A percentile compares a stretch with the other conserved stretches of the same genome.
Evolutionary conservation across 2,113 vertebrate genomes (phyloP).

Genomic region (Seriola quinqueradiata): DNA sequence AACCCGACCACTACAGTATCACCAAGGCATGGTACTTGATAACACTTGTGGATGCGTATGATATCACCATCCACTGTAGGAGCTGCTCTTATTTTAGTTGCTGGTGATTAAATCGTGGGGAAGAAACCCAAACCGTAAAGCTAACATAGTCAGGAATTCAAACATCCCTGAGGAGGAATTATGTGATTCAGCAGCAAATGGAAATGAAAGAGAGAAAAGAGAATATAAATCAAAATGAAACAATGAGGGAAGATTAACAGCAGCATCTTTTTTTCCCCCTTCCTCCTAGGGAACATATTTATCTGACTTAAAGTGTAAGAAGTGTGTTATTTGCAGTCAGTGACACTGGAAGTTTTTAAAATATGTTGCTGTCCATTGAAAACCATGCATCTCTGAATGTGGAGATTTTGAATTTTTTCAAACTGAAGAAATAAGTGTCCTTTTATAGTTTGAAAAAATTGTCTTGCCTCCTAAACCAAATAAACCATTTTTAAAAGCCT

Average conservation of each 20-base stretch:
- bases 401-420: not conserved
- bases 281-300: not conserved
- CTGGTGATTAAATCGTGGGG: not conserved
- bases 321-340: slow-evolving; percentile 8
- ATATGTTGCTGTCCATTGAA: not conserved
- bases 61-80: not conserved
- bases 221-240: slow-evolving; percentile 36
- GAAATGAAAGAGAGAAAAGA: not conserved
- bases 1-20: not conserved
- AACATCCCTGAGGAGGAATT: slow-evolving; percentile 10
- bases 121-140: slow-evolving; percentile 3
- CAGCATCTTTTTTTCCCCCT: not conserved
- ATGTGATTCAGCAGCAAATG: slow-evolving; percentile 12
- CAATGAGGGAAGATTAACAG: slow-evolving; percentile 36
- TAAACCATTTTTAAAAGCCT: not conserved
- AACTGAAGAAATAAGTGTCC: not conserved
- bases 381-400: not conserved
- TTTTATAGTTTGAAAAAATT: not conserved
- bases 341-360: slow-evolving; percentile 8
- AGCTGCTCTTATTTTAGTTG: not conserved
- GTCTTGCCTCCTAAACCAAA: not conserved
- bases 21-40: too few species aligned
- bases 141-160: not conserved
- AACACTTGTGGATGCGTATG: not conserved
- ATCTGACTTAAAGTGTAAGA: slow-evolving; percentile 9